phyloP scores from a whole-genome alignment of 2,888 invertebrate genomes.

The Lasioglossum pauxillum region DNA sequence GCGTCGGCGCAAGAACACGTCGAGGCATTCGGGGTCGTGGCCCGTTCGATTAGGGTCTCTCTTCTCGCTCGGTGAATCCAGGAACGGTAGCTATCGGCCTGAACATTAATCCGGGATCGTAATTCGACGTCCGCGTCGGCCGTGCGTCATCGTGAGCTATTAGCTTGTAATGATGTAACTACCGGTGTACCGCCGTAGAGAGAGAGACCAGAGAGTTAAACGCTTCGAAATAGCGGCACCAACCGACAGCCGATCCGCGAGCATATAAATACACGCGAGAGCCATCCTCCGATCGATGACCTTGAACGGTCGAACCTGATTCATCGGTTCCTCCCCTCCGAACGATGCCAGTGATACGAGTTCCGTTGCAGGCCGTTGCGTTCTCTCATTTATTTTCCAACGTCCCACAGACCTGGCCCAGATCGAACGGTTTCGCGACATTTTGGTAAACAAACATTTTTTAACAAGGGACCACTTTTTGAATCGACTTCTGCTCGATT shows the following conservation, averaged over 20 bases:
- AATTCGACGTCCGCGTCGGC: slow-evolving; percentile 41
- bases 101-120: slow-evolving; percentile 54
- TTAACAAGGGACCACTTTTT: no score
- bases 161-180: slow-evolving; percentile 63
- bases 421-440: not conserved
- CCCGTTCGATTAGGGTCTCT: slow-evolving; percentile 21
- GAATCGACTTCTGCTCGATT: no score
- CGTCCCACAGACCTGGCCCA: not conserved
- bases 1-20: not conserved
- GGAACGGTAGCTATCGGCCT: slow-evolving; percentile 42
- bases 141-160: slow-evolving; percentile 53
- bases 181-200: slow-evolving; percentile 38
- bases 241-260: slow-evolving; percentile 17
- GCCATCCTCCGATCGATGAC: slow-evolving; percentile 35
- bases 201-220: slow-evolving; percentile 32
- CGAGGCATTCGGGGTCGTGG: slow-evolving; percentile 17
- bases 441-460: not conserved
- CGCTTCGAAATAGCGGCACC: slow-evolving; percentile 57
- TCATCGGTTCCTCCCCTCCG: not conserved
- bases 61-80: not conserved
- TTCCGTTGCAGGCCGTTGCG: not conserved
- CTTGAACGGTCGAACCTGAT: slow-evolving; percentile 44
- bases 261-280: slow-evolving; percentile 24
- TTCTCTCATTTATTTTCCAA: not conserved
- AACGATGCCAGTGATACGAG: not conserved